Percentiles rank a stretch among this genome's conserved stretches.
These are phyloP conservation scores for Drosophila cardini DNA, from an alignment of 1,140 invertebrate genomes.

Conservation along the genomic window DNA sequence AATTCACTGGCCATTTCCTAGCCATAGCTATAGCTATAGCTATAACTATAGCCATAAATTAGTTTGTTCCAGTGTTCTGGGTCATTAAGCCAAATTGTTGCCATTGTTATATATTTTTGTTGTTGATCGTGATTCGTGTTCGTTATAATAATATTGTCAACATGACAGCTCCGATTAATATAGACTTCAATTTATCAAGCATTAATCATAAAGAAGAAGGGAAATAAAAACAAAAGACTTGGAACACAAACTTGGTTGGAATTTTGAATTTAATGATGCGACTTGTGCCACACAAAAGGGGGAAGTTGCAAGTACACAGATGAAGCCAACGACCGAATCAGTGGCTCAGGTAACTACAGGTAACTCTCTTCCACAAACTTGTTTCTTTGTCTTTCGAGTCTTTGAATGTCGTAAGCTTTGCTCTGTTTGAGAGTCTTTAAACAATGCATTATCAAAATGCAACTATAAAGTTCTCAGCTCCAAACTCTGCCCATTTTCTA, in stretches of 20 bases:
- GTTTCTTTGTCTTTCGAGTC: constrained; percentile 51
- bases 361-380: constrained; percentile 8
- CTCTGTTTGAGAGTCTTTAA: constrained; percentile 28
- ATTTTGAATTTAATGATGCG: constrained; percentile 52
- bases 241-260: constrained; percentile 44
- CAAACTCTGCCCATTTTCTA: constrained; percentile 51
- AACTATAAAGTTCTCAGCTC: constrained; percentile 27
- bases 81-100: constrained; percentile 48
- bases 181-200: constrained; percentile 68
- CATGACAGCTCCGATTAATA: constrained; percentile 76
- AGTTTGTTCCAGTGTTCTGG: constrained; percentile 36
- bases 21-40: too few relatives aligned
- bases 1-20: constrained; percentile 37
- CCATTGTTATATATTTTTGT: background rate
- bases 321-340: constrained; percentile 64
- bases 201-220: constrained; percentile 55
- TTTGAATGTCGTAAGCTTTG: constrained; percentile 38
- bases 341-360: constrained; percentile 4
- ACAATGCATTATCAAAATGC: constrained; percentile 74
- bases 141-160: constrained; percentile 76
- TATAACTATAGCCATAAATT: constrained; percentile 22
- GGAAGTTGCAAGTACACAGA: constrained; percentile 31
- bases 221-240: constrained; percentile 46
- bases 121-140: constrained; percentile 54
- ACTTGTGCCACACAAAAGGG: constrained; percentile 13